Evolutionary conservation across 2,113 vertebrate genomes (phyloP), one percentile per base, ranked within the genome.

Genomic region (Ranitomeya variabilis): DNA sequence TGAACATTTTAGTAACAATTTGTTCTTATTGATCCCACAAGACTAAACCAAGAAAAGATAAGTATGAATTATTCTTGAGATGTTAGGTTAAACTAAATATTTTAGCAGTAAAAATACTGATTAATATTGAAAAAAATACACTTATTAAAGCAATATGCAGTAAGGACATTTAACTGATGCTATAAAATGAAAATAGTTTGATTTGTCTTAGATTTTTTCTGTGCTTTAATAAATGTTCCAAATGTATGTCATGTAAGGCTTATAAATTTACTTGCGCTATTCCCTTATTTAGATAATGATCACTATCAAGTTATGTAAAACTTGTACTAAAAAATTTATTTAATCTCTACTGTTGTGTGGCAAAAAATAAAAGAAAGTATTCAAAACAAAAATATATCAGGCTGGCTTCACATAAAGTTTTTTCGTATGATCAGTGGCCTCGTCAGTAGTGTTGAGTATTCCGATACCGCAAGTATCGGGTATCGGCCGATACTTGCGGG

Each of bases 1-100:
- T 81, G 79, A 81, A 81, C 55, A 81, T 18, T 31, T 81, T 62
- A 37, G 26, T 6, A 81, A 18, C 26, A 81, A 62, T 81, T 81
- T 62, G 79, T 81, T 59, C 79, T 80, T 18, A 81, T 62, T 62
- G 59, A 59, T 62, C 55, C 55, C 79, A 81, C n/a, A 81, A 60
- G 55, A 10, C 23, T 18, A 16, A 62, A 7, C 51, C 19, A 5
- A 54, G 51, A 13, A 16, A 51, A 78, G 76, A 54, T 78, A 16
- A 23, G 76, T n/a, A 78, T 54, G 12, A 78, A 54, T 78, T 52
- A 78, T 78, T 52, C 55, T 19, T 78, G 76, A n/a, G 52, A 52
- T n/a, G 18, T 55, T 52, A 55, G 45, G 3, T 23, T 21, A 78
- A 21, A 55, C 21, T 54, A 52, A 77, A 54, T 78, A 55, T 55